A percentile compares a stretch with the other conserved stretches of the same genome.
Evolutionary conservation across 2,888 invertebrate species (phyloP).

Genomic region (Rhogogaster chlorosoma): DNA sequence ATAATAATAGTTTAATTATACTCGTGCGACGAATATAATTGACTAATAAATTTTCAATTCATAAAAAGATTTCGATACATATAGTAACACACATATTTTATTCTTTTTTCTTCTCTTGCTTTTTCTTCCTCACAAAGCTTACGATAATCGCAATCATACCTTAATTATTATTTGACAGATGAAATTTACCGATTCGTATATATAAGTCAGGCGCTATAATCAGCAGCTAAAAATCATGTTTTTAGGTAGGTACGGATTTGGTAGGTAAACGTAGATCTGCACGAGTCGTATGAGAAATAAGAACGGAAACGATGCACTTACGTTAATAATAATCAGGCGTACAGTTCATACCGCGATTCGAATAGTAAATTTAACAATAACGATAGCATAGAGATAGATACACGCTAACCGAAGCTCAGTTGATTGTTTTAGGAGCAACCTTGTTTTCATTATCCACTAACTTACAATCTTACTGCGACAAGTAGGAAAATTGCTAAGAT

Average conservation of each 20-base stretch:
- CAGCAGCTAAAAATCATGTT: neutral
- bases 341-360: neutral
- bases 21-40: neutral
- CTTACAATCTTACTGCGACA: slow-evolving; percentile 17
- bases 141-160: too few relatives aligned
- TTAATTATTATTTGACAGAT: too few relatives aligned
- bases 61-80: too few relatives aligned
- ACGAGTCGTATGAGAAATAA: neutral
- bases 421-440: slow-evolving; percentile 74
- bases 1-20: neutral
- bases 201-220: neutral
- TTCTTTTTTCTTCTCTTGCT: too few relatives aligned
- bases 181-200: too few relatives aligned
- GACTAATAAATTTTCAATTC: neutral
- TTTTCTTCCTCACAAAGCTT: too few relatives aligned
- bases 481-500: neutral
- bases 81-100: too few relatives aligned
- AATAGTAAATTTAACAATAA: neutral
- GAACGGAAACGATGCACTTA: neutral
- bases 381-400: slow-evolving; percentile 44
- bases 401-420: slow-evolving; percentile 75
- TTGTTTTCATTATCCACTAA: slow-evolving; percentile 51
- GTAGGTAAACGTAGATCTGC: neutral
- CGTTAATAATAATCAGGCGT: neutral
- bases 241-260: neutral